Base-by-base conservation (phyloP, 2,113 vertebrate genomes). In the Cynoglossus semilaevis region DNA sequence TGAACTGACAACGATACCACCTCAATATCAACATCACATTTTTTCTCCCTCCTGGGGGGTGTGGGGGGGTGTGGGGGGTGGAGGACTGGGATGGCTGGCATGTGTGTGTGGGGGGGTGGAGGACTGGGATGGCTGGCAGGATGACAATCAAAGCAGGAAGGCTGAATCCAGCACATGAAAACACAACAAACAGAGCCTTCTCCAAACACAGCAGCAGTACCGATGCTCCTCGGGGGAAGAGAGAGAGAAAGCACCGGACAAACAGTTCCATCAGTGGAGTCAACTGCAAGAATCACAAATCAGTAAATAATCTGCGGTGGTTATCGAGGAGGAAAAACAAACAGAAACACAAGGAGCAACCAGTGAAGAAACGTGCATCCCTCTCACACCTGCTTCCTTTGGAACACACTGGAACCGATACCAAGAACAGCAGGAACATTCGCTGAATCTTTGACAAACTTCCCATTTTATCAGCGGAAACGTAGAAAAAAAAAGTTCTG, bases 111-210 rank as follows among this genome's bases (percentile, higher is more conserved):
- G 1, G 36, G 1, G 36, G 1, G 37, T 63, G 80, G 82, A 64
- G 51, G 74, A 54, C 49, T 61, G 67, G 70, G 73, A 36, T 52
- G 53, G 63, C 76, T 88, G 86, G 85, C 78, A 74, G 45, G 51
- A 18, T 15, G 76, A 89, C 85, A 86, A 83, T 67, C 51, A 74
- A 85, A 85, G 81, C 88, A 88, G 78, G 74, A 80, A 83, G 73
- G 55, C 80, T 79, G 85, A 82, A 86, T 86, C 80, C 65, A 77
- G 72, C 82, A 72, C 68, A 77, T 9, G 10, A 70, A 83, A 80
- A 69, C 68, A 89, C 77, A 85, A 84, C 81, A 85, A 80, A 81
- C 80, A 66, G 51, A 81, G 56, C 72, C 58, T 67, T 85, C 71
- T 75, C 75, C 69, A 85, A 85, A 81, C 74, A 74, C 59, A 66